These are phyloP conservation scores for Aphelinus certus DNA, from an alignment of 1,140 invertebrate genomes.

Conservation along the genomic window DNA sequence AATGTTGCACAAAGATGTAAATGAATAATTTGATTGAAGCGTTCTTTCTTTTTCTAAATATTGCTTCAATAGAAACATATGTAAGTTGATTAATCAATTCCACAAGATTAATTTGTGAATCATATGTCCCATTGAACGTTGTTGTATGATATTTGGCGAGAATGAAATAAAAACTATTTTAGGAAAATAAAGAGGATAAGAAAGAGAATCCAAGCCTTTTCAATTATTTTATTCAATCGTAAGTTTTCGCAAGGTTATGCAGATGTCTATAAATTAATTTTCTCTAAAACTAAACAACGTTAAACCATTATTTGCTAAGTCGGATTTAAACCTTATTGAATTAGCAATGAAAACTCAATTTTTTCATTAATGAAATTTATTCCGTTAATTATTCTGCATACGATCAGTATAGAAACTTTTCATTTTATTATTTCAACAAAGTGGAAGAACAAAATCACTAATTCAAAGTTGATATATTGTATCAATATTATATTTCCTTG, in stretches of 20 bases:
- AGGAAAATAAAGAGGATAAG: conserved; percentile 28
- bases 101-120: conserved; percentile 22
- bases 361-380: conserved; percentile 17
- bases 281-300: conserved; percentile 4
- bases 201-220: conserved; percentile 1
- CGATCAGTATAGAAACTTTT: conserved; percentile 1
- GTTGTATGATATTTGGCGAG: conserved; percentile 35
- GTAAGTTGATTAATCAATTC: conserved; percentile 8
- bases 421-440: conserved; percentile 4
- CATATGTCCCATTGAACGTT: conserved; percentile 18
- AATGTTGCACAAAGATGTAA: conserved; percentile 19
- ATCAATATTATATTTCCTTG: not conserved
- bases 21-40: conserved; percentile 13
- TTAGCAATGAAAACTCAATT: conserved; percentile 15
- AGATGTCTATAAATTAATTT: conserved; percentile 10
- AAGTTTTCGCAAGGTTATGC: conserved; percentile 11
- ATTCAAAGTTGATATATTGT: no score
- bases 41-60: conserved; percentile 10
- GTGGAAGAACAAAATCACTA: conserved; percentile 15
- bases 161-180: conserved; percentile 36
- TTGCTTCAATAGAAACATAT: conserved; percentile 3
- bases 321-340: conserved; percentile 14
- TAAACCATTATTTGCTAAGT: conserved; percentile 5
- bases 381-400: conserved; percentile 19
- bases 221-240: conserved; percentile 23